phyloP scores from a whole-genome alignment of 2,888 invertebrate species.

The Tipula helvola region DNA sequence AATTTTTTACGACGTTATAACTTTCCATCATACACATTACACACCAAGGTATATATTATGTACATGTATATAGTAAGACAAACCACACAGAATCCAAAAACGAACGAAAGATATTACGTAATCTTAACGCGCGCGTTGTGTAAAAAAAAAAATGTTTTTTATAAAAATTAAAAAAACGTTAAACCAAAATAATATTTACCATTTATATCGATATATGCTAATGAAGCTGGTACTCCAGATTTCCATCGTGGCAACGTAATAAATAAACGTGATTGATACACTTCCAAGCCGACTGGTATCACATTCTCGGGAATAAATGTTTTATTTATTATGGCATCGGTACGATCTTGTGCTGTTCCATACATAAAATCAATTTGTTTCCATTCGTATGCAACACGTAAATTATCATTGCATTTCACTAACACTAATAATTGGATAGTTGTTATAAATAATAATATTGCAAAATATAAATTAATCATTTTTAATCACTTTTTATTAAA shows the following conservation, averaged over 20 bases:
- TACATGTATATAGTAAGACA: background rate
- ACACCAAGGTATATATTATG: background rate
- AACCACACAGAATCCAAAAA: background rate
- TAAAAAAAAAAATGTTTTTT: no score
- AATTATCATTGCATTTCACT: slow-evolving; percentile 43
- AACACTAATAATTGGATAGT: background rate
- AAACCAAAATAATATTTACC: slow-evolving; percentile 37
- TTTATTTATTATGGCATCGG: slow-evolving; percentile 44
- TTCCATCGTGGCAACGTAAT: slow-evolving; percentile 65
- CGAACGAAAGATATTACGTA: background rate
- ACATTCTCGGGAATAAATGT: slow-evolving; percentile 57
- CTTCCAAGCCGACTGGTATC: slow-evolving; percentile 61
- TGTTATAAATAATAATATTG: background rate
- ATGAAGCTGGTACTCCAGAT: slow-evolving; percentile 57
- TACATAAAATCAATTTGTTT: slow-evolving; percentile 58
- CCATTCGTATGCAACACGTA: slow-evolving; percentile 60
- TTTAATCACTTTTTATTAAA: background rate
- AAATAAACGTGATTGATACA: slow-evolving; percentile 53
- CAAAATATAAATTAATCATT: background rate
- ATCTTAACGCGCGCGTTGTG: background rate
- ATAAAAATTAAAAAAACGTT: background rate
- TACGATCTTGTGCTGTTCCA: slow-evolving; percentile 41
- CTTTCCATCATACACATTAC: background rate
- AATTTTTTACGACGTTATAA: background rate
- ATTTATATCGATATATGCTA: slow-evolving; percentile 58